Base-by-base conservation (phyloP, 2,113 vertebrate genomes). In the Carassius auratus region DNA sequence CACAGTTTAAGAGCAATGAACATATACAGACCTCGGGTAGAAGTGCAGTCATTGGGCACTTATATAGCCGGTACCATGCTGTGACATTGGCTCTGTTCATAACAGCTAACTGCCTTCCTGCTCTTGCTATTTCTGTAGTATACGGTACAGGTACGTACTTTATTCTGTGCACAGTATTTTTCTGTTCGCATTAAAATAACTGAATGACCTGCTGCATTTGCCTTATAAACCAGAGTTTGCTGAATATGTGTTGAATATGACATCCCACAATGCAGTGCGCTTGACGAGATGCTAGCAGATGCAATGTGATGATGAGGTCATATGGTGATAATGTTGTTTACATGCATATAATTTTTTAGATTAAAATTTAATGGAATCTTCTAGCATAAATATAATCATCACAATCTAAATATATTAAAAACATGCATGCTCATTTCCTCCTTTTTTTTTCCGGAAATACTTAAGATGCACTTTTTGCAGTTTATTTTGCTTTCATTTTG, bases 21-120 rank as follows among this genome's bases (percentile, higher is more conserved):
- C 5, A 8, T 52, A 30, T 26, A 50, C 42, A 8, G 38, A 42
- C 79, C 14, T 52, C 45, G 45, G 45, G 45, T 48, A 48, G 45
- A 81, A 33, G 23, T 81, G 79, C 61, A 68, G 38, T 68, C 38
- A 48, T 61, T 81, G 79, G 61, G 62, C 8, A 8, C 23, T 81
- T 33, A 76, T 76, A 14, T 76, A 23, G 13, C 12, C 23, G 13
- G 23, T 52, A 52, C 45, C 74, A 17, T 76, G 74, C 74, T 1
- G 45, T 26, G 74, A 76, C 48, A 76, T 52, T 48, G 38, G 74
- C 74, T 50, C 14, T 48, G 48, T 30, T 76, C 74, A 7, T 26
- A 50, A 76, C 30, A 76, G 17, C 74, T 52, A 17, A 23, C 74
- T 76, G 30, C 2, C 2, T 52, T 48, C 8, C 14, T 21, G 42